Conservation (phyloP, 64 coral and sea anemone species). For the Platygyra sinensis region DNA sequence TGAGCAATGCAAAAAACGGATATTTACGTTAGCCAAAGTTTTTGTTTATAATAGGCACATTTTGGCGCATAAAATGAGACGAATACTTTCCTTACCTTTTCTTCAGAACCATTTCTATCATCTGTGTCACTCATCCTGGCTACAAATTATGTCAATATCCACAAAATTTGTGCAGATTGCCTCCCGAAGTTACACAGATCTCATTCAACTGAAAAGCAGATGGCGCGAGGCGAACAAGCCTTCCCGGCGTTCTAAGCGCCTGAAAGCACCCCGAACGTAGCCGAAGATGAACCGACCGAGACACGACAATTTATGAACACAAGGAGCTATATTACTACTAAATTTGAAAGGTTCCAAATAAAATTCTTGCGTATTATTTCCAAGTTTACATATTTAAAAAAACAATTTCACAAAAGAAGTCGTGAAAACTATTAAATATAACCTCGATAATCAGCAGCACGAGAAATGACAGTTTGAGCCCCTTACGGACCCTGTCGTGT, state of each 20-base stretch:
- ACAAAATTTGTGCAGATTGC: background rate
- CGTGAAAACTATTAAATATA: background rate
- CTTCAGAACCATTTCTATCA: slow-evolving; percentile 63
- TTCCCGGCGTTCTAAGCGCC: background rate
- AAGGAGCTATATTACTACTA: background rate
- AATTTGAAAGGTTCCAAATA: background rate
- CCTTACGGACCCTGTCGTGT: slow-evolving; percentile 11
- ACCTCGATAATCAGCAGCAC: background rate
- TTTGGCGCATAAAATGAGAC: background rate
- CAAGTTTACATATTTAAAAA: background rate
- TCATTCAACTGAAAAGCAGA: background rate
- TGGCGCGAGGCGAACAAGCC: background rate
- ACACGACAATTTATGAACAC: background rate
- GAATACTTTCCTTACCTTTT: slow-evolving; percentile 54
- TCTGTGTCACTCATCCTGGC: slow-evolving; percentile 72
- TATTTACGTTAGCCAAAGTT: no score
- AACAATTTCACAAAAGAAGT: background rate
- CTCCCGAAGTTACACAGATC: no score
- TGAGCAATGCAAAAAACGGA: no score
- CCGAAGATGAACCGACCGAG: background rate
- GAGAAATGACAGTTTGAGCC: background rate
- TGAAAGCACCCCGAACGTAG: background rate
- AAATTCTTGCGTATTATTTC: background rate
- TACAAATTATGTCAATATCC: background rate
- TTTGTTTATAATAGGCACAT: no score